Conservation (phyloP, 23 tunicate species). For the Styela clava region DNA sequence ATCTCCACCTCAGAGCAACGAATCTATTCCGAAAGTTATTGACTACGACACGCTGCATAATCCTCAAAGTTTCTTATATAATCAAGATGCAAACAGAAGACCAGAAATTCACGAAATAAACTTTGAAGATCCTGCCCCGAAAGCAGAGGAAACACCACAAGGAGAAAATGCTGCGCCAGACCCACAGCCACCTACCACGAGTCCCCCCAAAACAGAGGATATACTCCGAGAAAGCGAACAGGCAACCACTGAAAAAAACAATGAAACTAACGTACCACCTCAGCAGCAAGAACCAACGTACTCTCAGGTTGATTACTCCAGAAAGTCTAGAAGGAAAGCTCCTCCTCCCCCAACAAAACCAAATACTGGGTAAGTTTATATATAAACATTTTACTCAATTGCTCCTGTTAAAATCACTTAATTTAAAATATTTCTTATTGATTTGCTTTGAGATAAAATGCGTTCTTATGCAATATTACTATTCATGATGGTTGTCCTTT, state of each 20-base stretch:
- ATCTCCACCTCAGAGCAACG: not conserved
- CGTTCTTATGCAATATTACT: too few species aligned
- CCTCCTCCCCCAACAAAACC: conserved; percentile 23
- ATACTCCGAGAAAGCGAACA: not conserved
- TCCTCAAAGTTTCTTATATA: conserved; percentile 24
- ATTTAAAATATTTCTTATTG: not conserved
- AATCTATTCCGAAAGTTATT: not conserved
- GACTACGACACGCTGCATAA: conserved; percentile 17
- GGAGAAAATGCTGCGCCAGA: not conserved
- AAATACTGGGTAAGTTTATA: not conserved
- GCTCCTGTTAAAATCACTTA: too few species aligned
- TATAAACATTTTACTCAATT: not conserved
- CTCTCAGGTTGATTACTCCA: not conserved
- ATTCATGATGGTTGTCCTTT: too few species aligned
- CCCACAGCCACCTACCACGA: not conserved
- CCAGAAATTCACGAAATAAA: not conserved
- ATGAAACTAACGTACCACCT: not conserved
- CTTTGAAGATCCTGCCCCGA: not conserved
- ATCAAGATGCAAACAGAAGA: not conserved
- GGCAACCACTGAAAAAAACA: not conserved
- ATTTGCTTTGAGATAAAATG: too few species aligned
- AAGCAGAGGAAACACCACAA: not conserved
- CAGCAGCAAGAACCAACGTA: not conserved
- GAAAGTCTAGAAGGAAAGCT: conserved; percentile 10
- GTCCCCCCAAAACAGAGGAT: not conserved